These are phyloP conservation scores for Tokudaia muenninki DNA, from an alignment of 2,797 vertebrate species.

Conservation along the genomic window DNA sequence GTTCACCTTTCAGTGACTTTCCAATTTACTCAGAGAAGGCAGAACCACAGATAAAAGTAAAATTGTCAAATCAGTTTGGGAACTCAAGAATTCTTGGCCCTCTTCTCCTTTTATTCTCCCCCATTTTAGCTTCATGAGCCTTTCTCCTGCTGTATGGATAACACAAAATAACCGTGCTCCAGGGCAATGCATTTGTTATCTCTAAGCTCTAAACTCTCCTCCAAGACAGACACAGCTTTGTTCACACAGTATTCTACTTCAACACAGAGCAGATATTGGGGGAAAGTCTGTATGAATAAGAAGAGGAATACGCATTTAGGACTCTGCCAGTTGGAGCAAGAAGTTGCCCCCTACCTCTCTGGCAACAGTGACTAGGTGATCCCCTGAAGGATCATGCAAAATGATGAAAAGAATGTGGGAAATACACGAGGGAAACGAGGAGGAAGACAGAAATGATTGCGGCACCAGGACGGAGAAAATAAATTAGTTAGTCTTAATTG, in stretches of 20 bases:
- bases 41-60: background rate
- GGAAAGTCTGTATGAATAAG: background rate
- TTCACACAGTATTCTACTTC: background rate
- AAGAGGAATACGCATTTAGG: background rate
- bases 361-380: conserved; percentile 31
- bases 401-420: conserved; percentile 53
- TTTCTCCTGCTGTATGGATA: background rate
- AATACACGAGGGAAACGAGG: conserved; percentile 31
- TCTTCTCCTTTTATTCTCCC: background rate
- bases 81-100: background rate
- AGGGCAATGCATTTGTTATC: background rate
- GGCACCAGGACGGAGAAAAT: conserved; percentile 32
- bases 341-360: background rate
- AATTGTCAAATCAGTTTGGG: background rate
- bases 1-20: background rate
- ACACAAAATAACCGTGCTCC: too few relatives aligned
- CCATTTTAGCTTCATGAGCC: background rate
- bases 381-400: conserved; percentile 49
- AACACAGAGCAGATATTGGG: background rate
- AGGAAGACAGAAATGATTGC: conserved; percentile 40
- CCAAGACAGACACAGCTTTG: background rate
- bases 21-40: background rate
- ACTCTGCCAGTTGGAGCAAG: background rate
- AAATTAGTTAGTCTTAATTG: conserved; percentile 68
- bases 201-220: background rate